Evolutionary conservation across 2,113 vertebrate species (phyloP).

Genomic region (Copsychus sechellarum): DNA sequence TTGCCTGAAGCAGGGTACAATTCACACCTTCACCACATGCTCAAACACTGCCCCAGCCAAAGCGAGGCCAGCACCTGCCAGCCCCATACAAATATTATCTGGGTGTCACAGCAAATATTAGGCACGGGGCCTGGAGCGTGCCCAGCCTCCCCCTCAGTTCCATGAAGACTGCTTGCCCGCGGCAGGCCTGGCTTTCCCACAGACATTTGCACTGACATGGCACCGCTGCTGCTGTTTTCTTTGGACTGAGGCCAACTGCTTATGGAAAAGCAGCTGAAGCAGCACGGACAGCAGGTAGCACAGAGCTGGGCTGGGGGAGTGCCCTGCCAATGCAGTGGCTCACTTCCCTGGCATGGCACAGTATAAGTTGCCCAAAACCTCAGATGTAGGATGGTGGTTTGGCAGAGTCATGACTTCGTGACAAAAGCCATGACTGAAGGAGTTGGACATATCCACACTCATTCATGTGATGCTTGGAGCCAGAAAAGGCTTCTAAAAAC

Average conservation of each 20-base stretch:
- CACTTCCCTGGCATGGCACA: not conserved
- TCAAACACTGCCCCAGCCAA: not conserved
- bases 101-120: not conserved
- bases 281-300: not conserved
- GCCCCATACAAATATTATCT: not conserved
- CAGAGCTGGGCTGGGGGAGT: not conserved
- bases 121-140: not conserved
- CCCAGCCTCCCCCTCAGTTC: not conserved
- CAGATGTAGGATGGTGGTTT: conserved; percentile 17
- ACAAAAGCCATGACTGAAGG: conserved; percentile 37
- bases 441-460: not conserved
- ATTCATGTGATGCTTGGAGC: not conserved
- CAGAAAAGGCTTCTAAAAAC: not conserved
- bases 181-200: not conserved
- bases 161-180: fast-evolving
- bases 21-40: conserved; percentile 4
- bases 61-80: not conserved
- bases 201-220: not conserved
- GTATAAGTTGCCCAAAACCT: not conserved
- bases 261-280: not conserved
- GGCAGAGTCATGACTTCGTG: conserved; percentile 20
- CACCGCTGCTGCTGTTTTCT: not conserved
- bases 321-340: not conserved
- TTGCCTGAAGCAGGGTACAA: not conserved
- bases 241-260: not conserved